These are phyloP conservation scores for Serilophus lunatus DNA, from an alignment of 2,113 vertebrate genomes.

Conservation along the genomic window DNA sequence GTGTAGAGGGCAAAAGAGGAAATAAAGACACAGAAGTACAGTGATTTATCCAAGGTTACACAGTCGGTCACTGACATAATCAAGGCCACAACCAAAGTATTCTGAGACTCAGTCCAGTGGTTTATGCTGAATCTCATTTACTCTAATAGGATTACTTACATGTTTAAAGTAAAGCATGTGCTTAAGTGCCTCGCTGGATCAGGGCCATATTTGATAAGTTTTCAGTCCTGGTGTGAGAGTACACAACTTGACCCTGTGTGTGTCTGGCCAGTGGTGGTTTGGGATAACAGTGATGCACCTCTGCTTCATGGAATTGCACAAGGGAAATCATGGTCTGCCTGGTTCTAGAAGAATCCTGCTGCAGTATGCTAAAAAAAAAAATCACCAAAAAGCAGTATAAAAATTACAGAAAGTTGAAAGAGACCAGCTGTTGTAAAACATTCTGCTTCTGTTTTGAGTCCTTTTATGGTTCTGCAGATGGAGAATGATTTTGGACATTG, in stretches of 20 bases:
- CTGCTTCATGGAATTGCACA: not conserved
- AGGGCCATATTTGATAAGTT: conserved; percentile 63
- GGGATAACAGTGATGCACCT: not conserved
- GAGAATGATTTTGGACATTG: conserved; percentile 43
- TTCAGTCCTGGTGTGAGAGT: conserved; percentile 23
- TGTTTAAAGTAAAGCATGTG: conserved; percentile 63
- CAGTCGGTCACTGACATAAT: conserved; percentile 1
- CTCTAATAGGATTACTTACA: conserved; percentile 60
- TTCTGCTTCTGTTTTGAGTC: conserved; percentile 53
- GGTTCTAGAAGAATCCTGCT: conserved; percentile 16
- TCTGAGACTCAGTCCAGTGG: conserved; percentile 46
- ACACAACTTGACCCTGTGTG: not conserved
- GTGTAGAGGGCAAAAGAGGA: not conserved
- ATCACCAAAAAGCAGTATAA: not conserved
- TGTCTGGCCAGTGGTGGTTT: not conserved
- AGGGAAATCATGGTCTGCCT: not conserved
- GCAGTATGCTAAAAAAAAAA: not conserved
- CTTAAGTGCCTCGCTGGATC: conserved; percentile 64
- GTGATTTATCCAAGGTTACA: conserved; percentile 5
- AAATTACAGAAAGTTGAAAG: conserved; percentile 45
- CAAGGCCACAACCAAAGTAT: conserved; percentile 29
- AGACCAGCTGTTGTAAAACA: conserved; percentile 48
- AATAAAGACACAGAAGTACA: not conserved
- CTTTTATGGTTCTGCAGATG: conserved; percentile 62
- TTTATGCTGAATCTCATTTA: conserved; percentile 61